Evolutionary conservation across 2,797 vertebrate genomes (phyloP).

Genomic region (Champsocephalus esox): DNA sequence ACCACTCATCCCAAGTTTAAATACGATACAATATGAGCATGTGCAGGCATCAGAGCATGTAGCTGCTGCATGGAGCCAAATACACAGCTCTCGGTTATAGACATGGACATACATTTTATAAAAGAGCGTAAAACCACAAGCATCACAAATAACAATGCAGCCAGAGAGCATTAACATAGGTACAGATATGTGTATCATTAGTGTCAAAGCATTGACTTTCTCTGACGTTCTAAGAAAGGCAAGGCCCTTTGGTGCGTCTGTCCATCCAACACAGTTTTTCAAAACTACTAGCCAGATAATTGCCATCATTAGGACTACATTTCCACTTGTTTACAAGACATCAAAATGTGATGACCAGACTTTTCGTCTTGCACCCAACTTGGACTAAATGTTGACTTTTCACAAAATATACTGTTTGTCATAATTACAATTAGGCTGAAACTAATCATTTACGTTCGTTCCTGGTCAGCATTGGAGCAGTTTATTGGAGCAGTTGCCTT

Average conservation of each 20-base stretch:
- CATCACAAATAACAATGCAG: slow-evolving; percentile 22
- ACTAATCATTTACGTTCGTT: not conserved
- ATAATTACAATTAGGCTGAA: not conserved
- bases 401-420: not conserved
- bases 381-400: not conserved
- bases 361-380: not conserved
- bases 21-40: slow-evolving; percentile 2
- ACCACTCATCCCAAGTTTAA: not conserved
- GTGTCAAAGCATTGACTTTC: slow-evolving; percentile 13
- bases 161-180: slow-evolving; percentile 8
- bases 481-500: not conserved
- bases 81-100: slow-evolving; percentile 2
- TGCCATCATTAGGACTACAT: not conserved
- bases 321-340: not conserved
- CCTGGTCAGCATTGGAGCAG: not conserved
- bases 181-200: slow-evolving; percentile 10
- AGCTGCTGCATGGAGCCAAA: slow-evolving; percentile 8
- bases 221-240: not conserved
- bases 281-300: not conserved
- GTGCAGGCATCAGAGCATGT: slow-evolving; percentile 17
- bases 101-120: slow-evolving; percentile 7
- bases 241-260: not conserved
- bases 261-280: slow-evolving; percentile 6
- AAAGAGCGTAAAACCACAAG: slow-evolving; percentile 12
- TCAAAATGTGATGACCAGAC: not conserved